Evolutionary conservation across 2,888 invertebrate genomes (phyloP).

Genomic region (Meteorus cinctellus): DNA sequence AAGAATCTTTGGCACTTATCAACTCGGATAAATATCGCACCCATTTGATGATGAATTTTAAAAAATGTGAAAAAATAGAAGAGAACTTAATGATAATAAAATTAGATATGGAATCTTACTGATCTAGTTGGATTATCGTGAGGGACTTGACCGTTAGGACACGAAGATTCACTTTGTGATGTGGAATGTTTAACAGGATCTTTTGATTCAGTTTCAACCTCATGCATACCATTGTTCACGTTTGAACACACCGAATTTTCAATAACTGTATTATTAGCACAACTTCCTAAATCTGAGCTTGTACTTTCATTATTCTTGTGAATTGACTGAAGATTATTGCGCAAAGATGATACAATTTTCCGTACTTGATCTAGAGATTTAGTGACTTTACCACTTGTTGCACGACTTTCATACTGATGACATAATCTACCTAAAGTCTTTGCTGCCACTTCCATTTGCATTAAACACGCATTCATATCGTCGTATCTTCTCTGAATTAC

Average conservation of each 20-base stretch:
- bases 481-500: constrained; percentile 57
- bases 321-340: constrained; percentile 39
- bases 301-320: constrained; percentile 40
- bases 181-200: constrained; percentile 44
- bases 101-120: constrained; percentile 64
- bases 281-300: constrained; percentile 40
- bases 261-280: constrained; percentile 54
- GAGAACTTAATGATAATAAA: background rate
- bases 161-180: constrained; percentile 57
- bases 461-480: constrained; percentile 63
- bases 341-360: constrained; percentile 21
- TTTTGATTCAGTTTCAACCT: constrained; percentile 41
- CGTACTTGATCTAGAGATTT: constrained; percentile 61
- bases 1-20: constrained; percentile 26
- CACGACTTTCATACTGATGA: constrained; percentile 56
- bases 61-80: background rate
- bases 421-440: constrained; percentile 65
- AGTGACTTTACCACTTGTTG: constrained; percentile 58
- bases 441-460: constrained; percentile 66
- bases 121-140: constrained; percentile 58
- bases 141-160: constrained; percentile 51
- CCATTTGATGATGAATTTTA: background rate
- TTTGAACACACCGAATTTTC: constrained; percentile 53
- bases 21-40: constrained; percentile 13
- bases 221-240: constrained; percentile 16